A percentile compares a stretch with the other conserved stretches of the same genome.
These are phyloP conservation scores for Callorhinus ursinus DNA, from an alignment of 2,113 vertebrate species.

Conservation along the genomic window DNA sequence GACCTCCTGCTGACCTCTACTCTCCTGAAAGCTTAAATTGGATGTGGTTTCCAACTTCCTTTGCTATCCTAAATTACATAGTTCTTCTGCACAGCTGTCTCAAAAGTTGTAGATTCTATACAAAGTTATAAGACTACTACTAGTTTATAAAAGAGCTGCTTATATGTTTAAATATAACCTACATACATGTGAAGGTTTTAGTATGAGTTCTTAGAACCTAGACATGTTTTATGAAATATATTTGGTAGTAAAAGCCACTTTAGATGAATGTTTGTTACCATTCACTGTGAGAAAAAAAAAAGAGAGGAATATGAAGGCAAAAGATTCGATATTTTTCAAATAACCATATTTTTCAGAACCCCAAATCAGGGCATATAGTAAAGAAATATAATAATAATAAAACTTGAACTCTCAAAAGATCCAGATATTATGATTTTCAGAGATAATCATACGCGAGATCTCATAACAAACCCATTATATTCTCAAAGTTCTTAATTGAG, in stretches of 20 bases:
- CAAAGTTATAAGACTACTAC: background rate
- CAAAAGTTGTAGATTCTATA: background rate
- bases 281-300: background rate
- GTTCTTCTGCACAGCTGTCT: background rate
- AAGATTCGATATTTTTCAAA: background rate
- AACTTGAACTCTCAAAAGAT: background rate
- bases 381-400: background rate
- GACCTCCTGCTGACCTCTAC: conserved; percentile 42
- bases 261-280: background rate
- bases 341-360: background rate
- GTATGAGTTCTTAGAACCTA: background rate
- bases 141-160: background rate
- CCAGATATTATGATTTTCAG: background rate
- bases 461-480: background rate
- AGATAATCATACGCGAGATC: background rate
- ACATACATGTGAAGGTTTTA: background rate
- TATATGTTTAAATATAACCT: background rate
- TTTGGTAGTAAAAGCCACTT: background rate
- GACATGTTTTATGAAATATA: conserved; percentile 4
- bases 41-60: conserved; percentile 45
- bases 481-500: background rate
- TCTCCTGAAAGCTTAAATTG: conserved; percentile 50
- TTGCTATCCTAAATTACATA: background rate
- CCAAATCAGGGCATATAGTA: background rate
- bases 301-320: background rate